Percentiles rank a stretch among this genome's conserved stretches.
Evolutionary conservation across 2,888 invertebrate genomes (phyloP).

Genomic region (Pecten maximus): DNA sequence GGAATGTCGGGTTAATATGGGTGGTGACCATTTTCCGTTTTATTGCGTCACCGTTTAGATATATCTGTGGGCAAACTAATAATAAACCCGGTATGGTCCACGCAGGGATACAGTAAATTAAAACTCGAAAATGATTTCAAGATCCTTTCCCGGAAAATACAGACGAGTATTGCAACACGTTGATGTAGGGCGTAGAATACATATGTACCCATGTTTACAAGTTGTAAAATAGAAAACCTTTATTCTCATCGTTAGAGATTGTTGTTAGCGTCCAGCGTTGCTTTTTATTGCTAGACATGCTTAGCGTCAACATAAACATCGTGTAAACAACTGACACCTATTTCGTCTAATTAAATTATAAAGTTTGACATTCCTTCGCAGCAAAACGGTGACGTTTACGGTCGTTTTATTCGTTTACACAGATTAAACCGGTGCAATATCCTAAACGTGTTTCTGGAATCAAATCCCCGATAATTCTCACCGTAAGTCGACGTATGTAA

Average conservation of each 20-base stretch:
- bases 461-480: background rate
- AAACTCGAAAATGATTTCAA: background rate
- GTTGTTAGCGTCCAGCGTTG: background rate
- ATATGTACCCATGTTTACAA: background rate
- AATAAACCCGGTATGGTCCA: background rate
- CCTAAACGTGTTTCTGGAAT: background rate
- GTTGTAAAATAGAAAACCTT: background rate
- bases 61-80: background rate
- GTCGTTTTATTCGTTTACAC: background rate
- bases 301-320: background rate
- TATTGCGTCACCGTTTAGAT: background rate
- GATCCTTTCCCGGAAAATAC: background rate
- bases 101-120: background rate
- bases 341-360: background rate
- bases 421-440: background rate
- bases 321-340: background rate
- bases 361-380: conserved; percentile 12
- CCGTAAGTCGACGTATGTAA: background rate
- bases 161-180: background rate
- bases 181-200: background rate
- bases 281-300: background rate
- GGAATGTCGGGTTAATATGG: background rate
- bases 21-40: background rate
- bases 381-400: background rate
- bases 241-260: background rate